Evolutionary conservation across 2,113 vertebrate species (phyloP).

Genomic region (Odontesthes bonariensis): DNA sequence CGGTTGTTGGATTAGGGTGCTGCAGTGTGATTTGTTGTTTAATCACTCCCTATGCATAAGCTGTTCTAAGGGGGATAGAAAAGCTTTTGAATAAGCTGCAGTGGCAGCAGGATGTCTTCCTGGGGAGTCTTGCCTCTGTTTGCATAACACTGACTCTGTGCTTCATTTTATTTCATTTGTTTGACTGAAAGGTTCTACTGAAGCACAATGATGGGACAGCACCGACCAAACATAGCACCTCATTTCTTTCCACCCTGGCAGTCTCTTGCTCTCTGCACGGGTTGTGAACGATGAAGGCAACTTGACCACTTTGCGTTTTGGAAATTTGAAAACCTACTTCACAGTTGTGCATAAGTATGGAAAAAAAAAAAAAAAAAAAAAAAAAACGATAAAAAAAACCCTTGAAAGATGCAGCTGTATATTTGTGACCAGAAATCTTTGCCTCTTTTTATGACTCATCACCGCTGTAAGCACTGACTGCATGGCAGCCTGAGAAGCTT

Average conservation of each 20-base stretch:
- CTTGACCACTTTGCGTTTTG: constrained; percentile 20
- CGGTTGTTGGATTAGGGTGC: constrained; percentile 59
- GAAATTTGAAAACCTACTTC: constrained; percentile 40
- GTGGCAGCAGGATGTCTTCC: constrained; percentile 57
- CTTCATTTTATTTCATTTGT: constrained; percentile 40
- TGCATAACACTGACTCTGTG: constrained; percentile 59
- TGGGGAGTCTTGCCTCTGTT: constrained; percentile 49
- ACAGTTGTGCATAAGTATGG: constrained; percentile 7
- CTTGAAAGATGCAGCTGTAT: background rate
- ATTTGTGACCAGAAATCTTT: too few relatives aligned
- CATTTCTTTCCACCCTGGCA: constrained; percentile 24
- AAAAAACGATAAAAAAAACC: too few relatives aligned
- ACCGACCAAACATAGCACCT: constrained; percentile 41
- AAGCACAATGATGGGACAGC: constrained; percentile 53
- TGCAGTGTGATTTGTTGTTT: constrained; percentile 69
- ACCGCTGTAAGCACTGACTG: background rate
- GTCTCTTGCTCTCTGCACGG: background rate
- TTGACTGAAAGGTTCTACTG: constrained; percentile 56
- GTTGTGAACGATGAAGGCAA: constrained; percentile 28
- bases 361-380: background rate
- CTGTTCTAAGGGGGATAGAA: constrained; percentile 57
- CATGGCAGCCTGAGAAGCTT: constrained; percentile 15
- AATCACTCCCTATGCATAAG: constrained; percentile 67
- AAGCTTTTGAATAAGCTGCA: constrained; percentile 66
- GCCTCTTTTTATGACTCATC: background rate